phyloP scores from a whole-genome alignment of 2,113 vertebrate genomes.

The Tylochromis polylepis region DNA sequence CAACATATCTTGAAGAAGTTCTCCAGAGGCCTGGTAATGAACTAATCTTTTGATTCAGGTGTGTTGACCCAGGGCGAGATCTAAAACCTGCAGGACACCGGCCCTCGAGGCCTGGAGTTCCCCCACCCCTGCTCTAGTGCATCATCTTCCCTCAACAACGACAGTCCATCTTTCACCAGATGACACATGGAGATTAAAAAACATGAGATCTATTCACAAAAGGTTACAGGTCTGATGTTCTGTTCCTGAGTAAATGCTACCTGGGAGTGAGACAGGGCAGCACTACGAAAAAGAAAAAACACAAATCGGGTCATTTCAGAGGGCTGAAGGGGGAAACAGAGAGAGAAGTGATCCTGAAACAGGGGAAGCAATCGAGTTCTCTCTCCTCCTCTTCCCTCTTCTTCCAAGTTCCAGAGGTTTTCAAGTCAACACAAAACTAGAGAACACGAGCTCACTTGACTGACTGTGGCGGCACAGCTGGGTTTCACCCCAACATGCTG shows the following conservation, averaged over 20 bases:
- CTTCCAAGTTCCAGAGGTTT: slow-evolving; percentile 36
- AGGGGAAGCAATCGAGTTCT: neutral
- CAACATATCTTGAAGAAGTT: neutral
- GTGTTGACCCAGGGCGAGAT: neutral
- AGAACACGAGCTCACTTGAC: slow-evolving; percentile 22
- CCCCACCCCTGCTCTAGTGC: neutral
- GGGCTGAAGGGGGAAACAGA: neutral
- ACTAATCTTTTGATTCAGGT: neutral
- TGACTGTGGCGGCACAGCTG: neutral
- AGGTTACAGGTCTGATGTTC: neutral
- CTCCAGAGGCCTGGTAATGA: neutral
- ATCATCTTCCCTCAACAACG: neutral
- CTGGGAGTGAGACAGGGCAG: slow-evolving; percentile 1
- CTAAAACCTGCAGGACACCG: neutral
- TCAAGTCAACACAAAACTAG: slow-evolving; percentile 37
- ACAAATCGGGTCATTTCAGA: slow-evolving; percentile 52
- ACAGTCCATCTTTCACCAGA: neutral
- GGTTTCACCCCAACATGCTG: neutral
- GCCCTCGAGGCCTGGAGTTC: neutral
- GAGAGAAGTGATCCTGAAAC: slow-evolving; percentile 2
- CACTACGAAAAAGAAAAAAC: slow-evolving; percentile 24
- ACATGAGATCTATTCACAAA: neutral
- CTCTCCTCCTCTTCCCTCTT: neutral
- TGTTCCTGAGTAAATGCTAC: slow-evolving; percentile 54
- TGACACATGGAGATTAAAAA: neutral